phyloP scores from a whole-genome alignment of 2,888 invertebrate genomes.

The Dryobotodes eremita region DNA sequence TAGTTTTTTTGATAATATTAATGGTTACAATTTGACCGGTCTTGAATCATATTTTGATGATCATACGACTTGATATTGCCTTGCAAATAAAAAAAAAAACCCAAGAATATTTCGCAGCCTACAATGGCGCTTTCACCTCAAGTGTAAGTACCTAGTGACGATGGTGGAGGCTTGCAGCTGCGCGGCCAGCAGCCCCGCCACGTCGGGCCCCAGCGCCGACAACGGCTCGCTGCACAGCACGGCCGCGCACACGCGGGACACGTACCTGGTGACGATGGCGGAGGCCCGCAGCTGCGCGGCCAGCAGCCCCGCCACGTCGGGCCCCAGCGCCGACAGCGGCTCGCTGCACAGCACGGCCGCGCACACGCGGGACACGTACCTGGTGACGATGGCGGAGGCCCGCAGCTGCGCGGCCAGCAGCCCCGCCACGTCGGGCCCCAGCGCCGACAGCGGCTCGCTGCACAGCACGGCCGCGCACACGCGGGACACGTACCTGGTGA shows the following conservation, averaged over 20 bases:
- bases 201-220: conserved; percentile 94
- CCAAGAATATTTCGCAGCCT: no score
- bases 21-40: no score
- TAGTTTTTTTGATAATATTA: no score
- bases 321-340: conserved; percentile 94
- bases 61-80: no score
- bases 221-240: conserved; percentile 95
- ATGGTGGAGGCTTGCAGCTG: conserved; percentile 96
- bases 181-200: conserved; percentile 95
- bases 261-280: conserved; percentile 95
- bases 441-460: conserved; percentile 93
- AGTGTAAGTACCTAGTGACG: conserved; percentile 92
- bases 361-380: conserved; percentile 96
- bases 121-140: no score
- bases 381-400: conserved; percentile 95
- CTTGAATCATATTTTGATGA: no score
- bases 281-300: conserved; percentile 97
- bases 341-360: conserved; percentile 94
- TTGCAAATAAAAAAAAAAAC: no score
- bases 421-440: conserved; percentile 95
- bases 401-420: conserved; percentile 97
- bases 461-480: conserved; percentile 95
- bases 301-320: conserved; percentile 94
- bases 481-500: conserved; percentile 96
- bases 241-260: conserved; percentile 96